Base-by-base conservation (phyloP, 2,888 invertebrate species). In the Scelioninae gen. 1 region DNA sequence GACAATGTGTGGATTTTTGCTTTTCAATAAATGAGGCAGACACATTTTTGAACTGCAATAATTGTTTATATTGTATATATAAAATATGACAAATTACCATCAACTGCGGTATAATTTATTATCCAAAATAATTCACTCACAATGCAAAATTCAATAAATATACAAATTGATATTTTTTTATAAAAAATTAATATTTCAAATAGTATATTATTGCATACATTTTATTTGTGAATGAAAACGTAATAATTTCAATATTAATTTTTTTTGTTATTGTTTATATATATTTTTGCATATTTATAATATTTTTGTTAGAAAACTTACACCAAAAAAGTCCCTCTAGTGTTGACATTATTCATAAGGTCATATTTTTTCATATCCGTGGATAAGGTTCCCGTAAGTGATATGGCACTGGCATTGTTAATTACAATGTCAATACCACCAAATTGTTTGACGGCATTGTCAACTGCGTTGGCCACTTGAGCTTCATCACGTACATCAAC, bases 311-410 rank as follows among this genome's bases (percentile, higher is more conserved):
- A 47, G 15, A 29, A 23, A 51, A 63, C 58, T 75, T 93, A 98
- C 96, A 97, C 97, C 77, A 99, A 93, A 92, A 97, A 99, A 0
- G 99, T 99, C 86, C 99, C 99, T 86, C 99, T 94, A 0, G 98
- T 96, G 93, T 99, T 99, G 87, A 99, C 95, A 78, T 94, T 95
- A 90, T 98, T 97, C 99, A 99, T 99, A 49, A 99, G 94, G 93
- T 99, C 99, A 91, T 97, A 99, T 92, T 95, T 94, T 93, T 99
- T 99, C 98, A 99, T 98, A 45, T 97, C 96, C 0, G 98, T 98
- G 7, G 95, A 93, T 1, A 94, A 93, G 0, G 98, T 99, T 60
- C 95, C 95, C 0, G 98, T 96, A 66, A 97, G 93, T 10, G 98
- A 98, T 82, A 98, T 98, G 7, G 98, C 98, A 83, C 98, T 98